phyloP scores from a whole-genome alignment of 2,113 vertebrate species.

The Vombatus ursinus region DNA sequence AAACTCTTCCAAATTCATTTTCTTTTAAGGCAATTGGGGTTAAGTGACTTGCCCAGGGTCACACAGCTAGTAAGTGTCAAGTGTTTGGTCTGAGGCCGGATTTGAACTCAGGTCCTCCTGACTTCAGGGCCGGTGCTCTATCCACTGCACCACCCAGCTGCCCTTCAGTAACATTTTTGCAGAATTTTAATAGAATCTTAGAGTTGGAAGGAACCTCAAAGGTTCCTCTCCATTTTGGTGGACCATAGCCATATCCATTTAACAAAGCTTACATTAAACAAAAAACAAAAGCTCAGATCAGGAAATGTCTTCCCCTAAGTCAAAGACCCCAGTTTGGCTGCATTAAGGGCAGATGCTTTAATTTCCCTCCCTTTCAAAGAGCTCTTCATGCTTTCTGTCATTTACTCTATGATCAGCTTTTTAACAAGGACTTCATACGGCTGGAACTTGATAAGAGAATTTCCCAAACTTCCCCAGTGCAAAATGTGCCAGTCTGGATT shows the following conservation, averaged over 20 bases:
- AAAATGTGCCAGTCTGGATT: constrained; percentile 11
- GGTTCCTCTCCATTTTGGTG: not conserved
- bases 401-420: constrained; percentile 31
- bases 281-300: constrained; percentile 14
- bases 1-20: not conserved
- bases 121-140: no score
- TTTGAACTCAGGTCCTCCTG: no score
- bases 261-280: not conserved
- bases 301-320: not conserved
- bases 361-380: not conserved
- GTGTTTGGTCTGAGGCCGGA: no score
- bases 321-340: not conserved
- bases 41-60: no score
- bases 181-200: no score
- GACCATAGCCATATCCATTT: not conserved
- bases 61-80: no score
- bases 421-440: not conserved
- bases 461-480: not conserved
- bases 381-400: constrained; percentile 31
- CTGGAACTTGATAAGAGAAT: not conserved
- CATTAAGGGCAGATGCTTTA: not conserved
- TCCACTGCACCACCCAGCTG: no score
- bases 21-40: no score
- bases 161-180: no score
- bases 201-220: not conserved